Evolutionary conservation across 2,113 vertebrate genomes (phyloP).

Genomic region (Melospiza melodia): DNA sequence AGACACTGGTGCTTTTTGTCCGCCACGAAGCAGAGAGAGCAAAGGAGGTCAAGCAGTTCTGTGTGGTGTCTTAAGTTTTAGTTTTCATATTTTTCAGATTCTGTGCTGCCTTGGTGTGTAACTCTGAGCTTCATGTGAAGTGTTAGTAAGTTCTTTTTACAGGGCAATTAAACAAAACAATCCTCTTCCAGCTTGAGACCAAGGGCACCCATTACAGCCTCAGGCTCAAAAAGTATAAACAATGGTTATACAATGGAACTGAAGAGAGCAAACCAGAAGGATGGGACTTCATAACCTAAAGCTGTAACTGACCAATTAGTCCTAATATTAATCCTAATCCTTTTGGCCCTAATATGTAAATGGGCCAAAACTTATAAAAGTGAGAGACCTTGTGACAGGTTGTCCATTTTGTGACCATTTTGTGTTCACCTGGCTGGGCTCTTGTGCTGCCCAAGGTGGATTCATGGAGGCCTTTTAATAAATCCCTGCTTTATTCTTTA

Average conservation of each 20-base stretch:
- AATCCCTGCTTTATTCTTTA: not conserved
- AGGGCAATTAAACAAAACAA: not conserved
- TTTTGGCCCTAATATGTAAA: not conserved
- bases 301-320: not conserved
- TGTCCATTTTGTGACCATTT: not conserved
- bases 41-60: not conserved
- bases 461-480: not conserved
- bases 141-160: not conserved
- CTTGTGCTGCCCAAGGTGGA: not conserved
- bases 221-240: not conserved
- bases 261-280: not conserved
- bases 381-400: rapidly evolving
- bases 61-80: not conserved
- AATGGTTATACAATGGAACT: not conserved
- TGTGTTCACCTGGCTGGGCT: not conserved
- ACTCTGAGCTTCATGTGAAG: not conserved
- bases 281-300: not conserved
- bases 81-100: not conserved
- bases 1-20: not conserved
- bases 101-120: not conserved
- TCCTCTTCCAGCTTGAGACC: not conserved
- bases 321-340: too few relatives aligned
- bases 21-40: not conserved
- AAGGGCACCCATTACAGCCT: not conserved
- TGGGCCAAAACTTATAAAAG: not conserved